Evolutionary conservation across 2,797 vertebrate species (phyloP), one percentile per base, ranked within the genome.

Genomic region (Acrossocheilus fasciatus): DNA sequence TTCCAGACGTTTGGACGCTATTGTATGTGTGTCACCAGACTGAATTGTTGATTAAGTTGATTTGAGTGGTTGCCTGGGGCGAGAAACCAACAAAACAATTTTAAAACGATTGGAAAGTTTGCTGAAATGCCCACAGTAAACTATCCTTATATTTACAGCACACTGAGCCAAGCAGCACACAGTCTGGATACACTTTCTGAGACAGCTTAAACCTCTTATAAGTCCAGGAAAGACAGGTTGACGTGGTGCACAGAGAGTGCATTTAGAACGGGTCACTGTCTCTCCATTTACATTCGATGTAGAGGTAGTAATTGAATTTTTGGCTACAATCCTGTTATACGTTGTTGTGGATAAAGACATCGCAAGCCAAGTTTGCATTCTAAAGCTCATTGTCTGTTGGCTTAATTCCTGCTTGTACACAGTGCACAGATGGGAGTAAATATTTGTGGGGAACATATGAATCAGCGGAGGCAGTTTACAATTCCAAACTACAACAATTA

Each of bases 331-430:
- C 77, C 81, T 66, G 57, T 73, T 80, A 84, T 50, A 89, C 74
- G 72, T 81, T 83, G 57, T 74, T 75, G 76, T 76, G 87, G 45
- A 84, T 87, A 77, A 72, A 68, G 77, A 78, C 8, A 11, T 54
- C 0, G 23, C 8, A 34, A 68, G 89, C 89, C 88, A 90, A 89
- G 84, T 89, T 88, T 89, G 88, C 86, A 87, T 87, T 91, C 85
- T 73, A 75, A 62, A 73, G 66, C 76, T 69, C 59, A 84, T 84
- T 87, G 84, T 87, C 83, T 47, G 47, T 81, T 79, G 83, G 74
- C 82, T 87, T 89, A 83, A 66, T 68, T 79, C 89, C 89, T 83
- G 85, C 85, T 86, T 84, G 83, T 88, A 86, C 82, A 84, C 87
- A 90, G 23, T 72, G 41, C 62, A 81, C 59, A 62, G 86, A 86